Conservation (phyloP, 2,888 invertebrate species). For the Melinaea marsaeus region DNA sequence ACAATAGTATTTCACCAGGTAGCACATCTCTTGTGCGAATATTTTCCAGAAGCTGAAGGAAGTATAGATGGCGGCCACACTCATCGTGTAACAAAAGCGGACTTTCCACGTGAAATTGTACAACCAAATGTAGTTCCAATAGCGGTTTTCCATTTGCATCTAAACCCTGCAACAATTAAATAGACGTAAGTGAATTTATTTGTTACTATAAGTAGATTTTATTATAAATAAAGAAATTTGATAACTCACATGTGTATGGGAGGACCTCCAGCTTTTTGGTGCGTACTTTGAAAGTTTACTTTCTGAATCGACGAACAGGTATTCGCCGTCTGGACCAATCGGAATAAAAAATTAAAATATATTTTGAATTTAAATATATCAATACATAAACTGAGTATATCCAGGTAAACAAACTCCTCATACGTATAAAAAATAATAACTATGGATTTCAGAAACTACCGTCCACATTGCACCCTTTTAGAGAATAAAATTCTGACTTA, state of each 20-base stretch:
- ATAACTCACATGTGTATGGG: slow-evolving; percentile 89
- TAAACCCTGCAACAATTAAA: slow-evolving; percentile 81
- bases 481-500: no score
- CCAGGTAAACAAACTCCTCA: no score
- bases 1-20: slow-evolving; percentile 82
- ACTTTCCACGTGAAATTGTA: slow-evolving; percentile 96
- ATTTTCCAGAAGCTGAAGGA: slow-evolving; percentile 95
- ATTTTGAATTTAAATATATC: background rate
- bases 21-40: slow-evolving; percentile 81
- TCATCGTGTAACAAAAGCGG: slow-evolving; percentile 94
- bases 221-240: background rate
- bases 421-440: no score
- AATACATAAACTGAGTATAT: no score
- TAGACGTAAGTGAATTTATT: slow-evolving; percentile 17
- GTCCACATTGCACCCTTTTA: no score
- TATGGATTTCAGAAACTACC: no score
- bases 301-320: slow-evolving; percentile 95
- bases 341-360: background rate
- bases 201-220: no score
- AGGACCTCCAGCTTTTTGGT: slow-evolving; percentile 97
- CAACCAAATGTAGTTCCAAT: slow-evolving; percentile 91
- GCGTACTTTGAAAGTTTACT: slow-evolving; percentile 97
- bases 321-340: slow-evolving; percentile 90
- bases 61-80: slow-evolving; percentile 94
- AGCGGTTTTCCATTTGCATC: slow-evolving; percentile 94